Evolutionary conservation across 2,888 invertebrate species (phyloP).

Genomic region (Eupithecia dodoneata): DNA sequence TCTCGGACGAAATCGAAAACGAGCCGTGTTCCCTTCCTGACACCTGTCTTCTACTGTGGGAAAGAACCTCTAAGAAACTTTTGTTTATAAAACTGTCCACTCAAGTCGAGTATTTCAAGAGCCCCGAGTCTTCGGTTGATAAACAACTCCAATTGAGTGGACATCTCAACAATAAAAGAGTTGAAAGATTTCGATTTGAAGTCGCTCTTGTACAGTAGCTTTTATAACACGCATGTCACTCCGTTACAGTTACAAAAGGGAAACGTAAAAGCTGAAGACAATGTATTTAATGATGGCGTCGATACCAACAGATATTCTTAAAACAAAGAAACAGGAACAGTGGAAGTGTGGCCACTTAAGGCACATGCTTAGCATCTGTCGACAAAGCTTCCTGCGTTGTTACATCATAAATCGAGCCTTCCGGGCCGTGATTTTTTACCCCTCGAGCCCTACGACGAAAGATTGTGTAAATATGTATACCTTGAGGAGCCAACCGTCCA

Average conservation of each 20-base stretch:
- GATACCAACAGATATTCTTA: conserved; percentile 28
- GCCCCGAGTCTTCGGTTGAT: conserved; percentile 61
- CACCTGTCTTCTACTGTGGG: conserved; percentile 72
- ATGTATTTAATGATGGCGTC: conserved; percentile 35
- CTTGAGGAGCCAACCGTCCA: conserved; percentile 45
- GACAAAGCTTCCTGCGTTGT: conserved; percentile 75
- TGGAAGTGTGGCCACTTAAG: conserved; percentile 72
- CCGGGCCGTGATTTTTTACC: conserved; percentile 80
- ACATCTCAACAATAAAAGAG: conserved; percentile 48
- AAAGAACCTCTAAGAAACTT: conserved; percentile 69
- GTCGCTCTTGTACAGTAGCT: conserved; percentile 7
- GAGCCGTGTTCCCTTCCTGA: conserved; percentile 48
- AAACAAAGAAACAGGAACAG: conserved; percentile 68
- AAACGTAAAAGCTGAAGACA: conserved; percentile 1
- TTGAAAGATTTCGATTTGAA: conserved; percentile 10
- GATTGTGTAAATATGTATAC: conserved; percentile 70
- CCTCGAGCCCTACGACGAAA: conserved; percentile 77
- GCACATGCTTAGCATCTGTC: conserved; percentile 82
- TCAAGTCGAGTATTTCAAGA: conserved; percentile 68
- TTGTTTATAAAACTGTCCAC: conserved; percentile 84
- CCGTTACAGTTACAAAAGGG: neutral
- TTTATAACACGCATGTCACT: neutral
- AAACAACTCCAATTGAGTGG: conserved; percentile 64
- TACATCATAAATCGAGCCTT: conserved; percentile 81
- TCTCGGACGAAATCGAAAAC: conserved; percentile 67